Base-by-base conservation (phyloP, 2,888 invertebrate genomes). In the Pseudolycoriella hygida region DNA sequence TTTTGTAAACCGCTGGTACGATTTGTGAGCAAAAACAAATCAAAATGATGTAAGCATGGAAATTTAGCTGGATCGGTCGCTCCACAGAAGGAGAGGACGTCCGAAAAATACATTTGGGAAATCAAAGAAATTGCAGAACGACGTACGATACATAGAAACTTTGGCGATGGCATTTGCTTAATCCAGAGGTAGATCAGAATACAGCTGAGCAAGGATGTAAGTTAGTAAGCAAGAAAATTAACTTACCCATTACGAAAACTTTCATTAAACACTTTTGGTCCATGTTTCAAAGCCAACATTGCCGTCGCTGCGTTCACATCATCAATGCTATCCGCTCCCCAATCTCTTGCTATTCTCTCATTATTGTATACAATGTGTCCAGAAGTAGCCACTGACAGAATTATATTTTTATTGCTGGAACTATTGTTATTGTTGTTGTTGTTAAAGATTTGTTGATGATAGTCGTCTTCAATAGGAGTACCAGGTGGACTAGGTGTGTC, bases 201-300 rank as follows among this genome's bases (percentile, higher is more conserved):
- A n/a, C n/a, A n/a, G n/a, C n/a, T n/a, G n/a, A n/a, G n/a, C n/a
- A n/a, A n/a, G n/a, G n/a, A n/a, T n/a, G n/a, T n/a, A n/a, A n/a
- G n/a, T n/a, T n/a, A n/a, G n/a, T n/a, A n/a, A n/a, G n/a, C n/a
- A n/a, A n/a, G n/a, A n/a, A n/a, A n/a, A n/a, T n/a, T n/a, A n/a
- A 31, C 54, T 55, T 54, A 62, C 62, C 61, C 62, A 57, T 62
- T 64, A 49, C 61, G 62, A 55, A 61, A 64, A 49, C 58, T 55
- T 52, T 65, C 66, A 34, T 55, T 65, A 50, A 72, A 67, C 51
- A 80, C 76, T 49, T 76, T 75, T 47, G 84, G 80, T 43, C 86
- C 87, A 58, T 88, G 86, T 67, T 88, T 87, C 59, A 89, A 76
- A 50, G 85, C 85, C 51, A 89, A 71, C 77, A 89, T 88, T 1